phyloP scores from a whole-genome alignment of 1,140 invertebrate species.

The Magallana ariakensis region DNA sequence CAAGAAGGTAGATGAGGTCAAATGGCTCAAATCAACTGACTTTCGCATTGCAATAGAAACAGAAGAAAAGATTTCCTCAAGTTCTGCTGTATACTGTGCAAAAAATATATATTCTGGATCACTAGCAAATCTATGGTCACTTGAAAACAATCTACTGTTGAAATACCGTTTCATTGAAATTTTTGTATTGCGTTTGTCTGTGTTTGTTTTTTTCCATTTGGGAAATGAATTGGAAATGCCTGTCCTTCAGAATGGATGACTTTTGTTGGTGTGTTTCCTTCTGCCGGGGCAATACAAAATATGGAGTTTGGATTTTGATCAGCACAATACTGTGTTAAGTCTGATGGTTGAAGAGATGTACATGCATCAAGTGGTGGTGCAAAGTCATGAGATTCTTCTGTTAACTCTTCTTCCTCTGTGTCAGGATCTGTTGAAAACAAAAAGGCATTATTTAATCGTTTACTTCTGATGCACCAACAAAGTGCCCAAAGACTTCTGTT shows the following conservation, averaged over 20 bases:
- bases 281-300: constrained; percentile 36
- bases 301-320: constrained; percentile 29
- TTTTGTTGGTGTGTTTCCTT: constrained; percentile 20
- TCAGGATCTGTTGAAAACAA: constrained; percentile 34
- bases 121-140: constrained; percentile 33
- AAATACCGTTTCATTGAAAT: constrained; percentile 55
- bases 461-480: neutral
- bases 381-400: constrained; percentile 11
- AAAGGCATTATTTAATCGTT: constrained; percentile 27
- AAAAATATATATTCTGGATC: constrained; percentile 56
- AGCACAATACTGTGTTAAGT: constrained; percentile 9
- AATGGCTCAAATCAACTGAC: constrained; percentile 8
- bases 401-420: constrained; percentile 13
- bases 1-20: constrained; percentile 2
- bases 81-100: constrained; percentile 44
- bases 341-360: constrained; percentile 45
- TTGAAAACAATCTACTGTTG: constrained; percentile 49
- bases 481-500: neutral
- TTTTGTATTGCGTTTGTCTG: constrained; percentile 44
- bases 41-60: constrained; percentile 38
- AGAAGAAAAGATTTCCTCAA: constrained; percentile 20
- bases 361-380: constrained; percentile 31
- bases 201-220: constrained; percentile 48
- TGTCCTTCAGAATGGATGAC: constrained; percentile 26
- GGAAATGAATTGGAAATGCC: constrained; percentile 39